phyloP scores from a whole-genome alignment of 2,113 vertebrate genomes.

The Rousettus leschenaultii region DNA sequence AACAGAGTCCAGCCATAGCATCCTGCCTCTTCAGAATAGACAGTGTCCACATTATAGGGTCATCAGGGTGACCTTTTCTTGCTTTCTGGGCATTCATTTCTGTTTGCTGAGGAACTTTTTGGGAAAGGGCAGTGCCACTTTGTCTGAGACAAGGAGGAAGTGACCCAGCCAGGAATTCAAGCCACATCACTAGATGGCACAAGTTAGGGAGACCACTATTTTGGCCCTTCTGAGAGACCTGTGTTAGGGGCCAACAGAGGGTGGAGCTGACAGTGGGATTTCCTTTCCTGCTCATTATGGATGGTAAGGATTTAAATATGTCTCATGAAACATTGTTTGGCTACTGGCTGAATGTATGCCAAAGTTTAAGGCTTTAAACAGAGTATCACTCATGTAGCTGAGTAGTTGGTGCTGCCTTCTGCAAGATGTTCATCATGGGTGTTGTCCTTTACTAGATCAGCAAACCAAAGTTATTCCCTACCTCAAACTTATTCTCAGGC shows the following conservation, averaged over 20 bases:
- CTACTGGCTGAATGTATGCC: not conserved
- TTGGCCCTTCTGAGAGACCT: not conserved
- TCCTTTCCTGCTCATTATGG: conserved; percentile 42
- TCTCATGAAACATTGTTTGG: not conserved
- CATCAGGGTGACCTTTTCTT: not conserved
- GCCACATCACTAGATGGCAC: conserved; percentile 17
- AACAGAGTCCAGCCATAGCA: not conserved
- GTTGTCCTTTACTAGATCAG: not conserved
- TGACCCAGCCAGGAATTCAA: conserved; percentile 33
- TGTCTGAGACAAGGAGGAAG: conserved; percentile 33
- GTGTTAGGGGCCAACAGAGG: not conserved
- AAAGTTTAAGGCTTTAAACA: not conserved
- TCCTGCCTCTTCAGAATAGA: not conserved
- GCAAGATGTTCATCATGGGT: not conserved
- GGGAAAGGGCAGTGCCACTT: conserved; percentile 12
- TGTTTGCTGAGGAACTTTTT: conserved; percentile 8
- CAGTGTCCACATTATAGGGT: not conserved
- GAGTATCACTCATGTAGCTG: not conserved
- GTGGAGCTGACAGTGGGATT: conserved; percentile 31
- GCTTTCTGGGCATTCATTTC: not conserved
- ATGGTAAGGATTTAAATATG: conserved; percentile 1
- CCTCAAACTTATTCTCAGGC: not conserved
- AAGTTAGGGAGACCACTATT: not conserved
- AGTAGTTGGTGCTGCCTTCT: not conserved
- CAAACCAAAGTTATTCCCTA: not conserved